Evolutionary conservation across 2,888 invertebrate genomes (phyloP).

Genomic region (Parnassius mnemosyne): DNA sequence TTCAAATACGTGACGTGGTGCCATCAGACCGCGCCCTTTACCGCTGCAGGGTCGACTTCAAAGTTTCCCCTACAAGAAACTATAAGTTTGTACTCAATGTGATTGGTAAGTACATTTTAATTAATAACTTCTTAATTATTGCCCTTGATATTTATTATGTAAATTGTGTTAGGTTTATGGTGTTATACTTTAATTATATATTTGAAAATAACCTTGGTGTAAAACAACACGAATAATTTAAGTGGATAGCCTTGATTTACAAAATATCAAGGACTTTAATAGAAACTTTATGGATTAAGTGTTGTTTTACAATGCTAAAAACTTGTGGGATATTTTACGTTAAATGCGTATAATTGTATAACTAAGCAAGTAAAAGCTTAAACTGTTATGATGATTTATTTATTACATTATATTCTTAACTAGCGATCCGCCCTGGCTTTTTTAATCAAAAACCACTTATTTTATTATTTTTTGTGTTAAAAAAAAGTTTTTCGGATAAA

Average conservation of each 20-base stretch:
- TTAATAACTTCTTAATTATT: neutral
- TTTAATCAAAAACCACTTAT: too few relatives aligned
- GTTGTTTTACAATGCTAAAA: too few relatives aligned
- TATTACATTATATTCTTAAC: too few relatives aligned
- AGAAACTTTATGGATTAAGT: neutral
- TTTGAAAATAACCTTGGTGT: neutral
- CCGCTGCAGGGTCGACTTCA: constrained; percentile 90
- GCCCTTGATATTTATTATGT: neutral
- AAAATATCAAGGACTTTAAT: neutral
- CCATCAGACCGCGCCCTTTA: constrained; percentile 89
- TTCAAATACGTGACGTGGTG: constrained; percentile 84
- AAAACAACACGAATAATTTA: neutral
- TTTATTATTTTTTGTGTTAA: too few relatives aligned
- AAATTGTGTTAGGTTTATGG: neutral
- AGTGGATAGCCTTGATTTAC: neutral
- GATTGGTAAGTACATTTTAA: constrained; percentile 80
- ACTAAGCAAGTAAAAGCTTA: too few relatives aligned
- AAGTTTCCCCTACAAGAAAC: constrained; percentile 88
- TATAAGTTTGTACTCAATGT: constrained; percentile 86
- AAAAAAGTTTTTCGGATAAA: too few relatives aligned
- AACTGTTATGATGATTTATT: too few relatives aligned
- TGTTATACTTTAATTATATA: neutral
- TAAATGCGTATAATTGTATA: too few relatives aligned
- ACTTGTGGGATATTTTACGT: too few relatives aligned
- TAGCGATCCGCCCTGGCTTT: too few relatives aligned